A percentile compares a stretch with the other conserved stretches of the same genome.
These are phyloP conservation scores for Parazoanthus swiftii DNA, from an alignment of 92 coral and sea anemone species.

Conservation along the genomic window DNA sequence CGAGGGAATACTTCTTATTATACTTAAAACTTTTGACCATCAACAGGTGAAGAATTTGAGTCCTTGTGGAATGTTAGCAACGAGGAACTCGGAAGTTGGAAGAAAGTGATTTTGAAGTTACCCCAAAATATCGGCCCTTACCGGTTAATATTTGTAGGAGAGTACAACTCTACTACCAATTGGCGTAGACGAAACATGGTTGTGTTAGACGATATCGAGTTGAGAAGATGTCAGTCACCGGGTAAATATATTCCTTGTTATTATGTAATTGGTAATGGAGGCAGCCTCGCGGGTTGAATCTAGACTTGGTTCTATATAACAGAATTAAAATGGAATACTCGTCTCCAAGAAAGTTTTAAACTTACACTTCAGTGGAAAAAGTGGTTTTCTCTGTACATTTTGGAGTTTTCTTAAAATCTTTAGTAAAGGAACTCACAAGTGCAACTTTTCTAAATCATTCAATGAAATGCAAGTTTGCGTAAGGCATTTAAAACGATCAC, in stretches of 20 bases:
- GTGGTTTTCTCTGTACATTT: not conserved
- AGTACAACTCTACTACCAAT: conserved; percentile 41
- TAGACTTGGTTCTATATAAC: no score
- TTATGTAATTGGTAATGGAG: no score
- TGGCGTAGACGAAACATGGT: conserved; percentile 38
- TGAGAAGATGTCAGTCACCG: conserved; percentile 32
- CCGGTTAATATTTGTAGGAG: conserved; percentile 46
- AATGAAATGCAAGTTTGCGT: no score
- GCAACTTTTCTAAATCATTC: not conserved
- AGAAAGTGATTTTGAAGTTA: conserved; percentile 40
- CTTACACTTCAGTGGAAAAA: no score
- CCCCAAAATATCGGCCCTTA: conserved; percentile 40
- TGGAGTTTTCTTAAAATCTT: not conserved
- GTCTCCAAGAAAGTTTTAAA: no score
- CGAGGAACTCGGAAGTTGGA: conserved; percentile 40
- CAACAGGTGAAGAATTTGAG: not conserved
- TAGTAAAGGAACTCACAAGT: not conserved
- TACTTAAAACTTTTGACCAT: not conserved
- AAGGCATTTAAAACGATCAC: no score
- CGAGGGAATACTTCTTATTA: no score
- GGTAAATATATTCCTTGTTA: not conserved
- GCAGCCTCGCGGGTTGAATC: no score
- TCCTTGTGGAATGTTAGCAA: conserved; percentile 39
- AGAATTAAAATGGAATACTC: no score
- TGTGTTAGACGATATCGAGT: conserved; percentile 47